Percentiles rank a stretch among this genome's conserved stretches.
Conservation (phyloP, 2,113 vertebrate genomes). For the Nannobrachium achirus region DNA sequence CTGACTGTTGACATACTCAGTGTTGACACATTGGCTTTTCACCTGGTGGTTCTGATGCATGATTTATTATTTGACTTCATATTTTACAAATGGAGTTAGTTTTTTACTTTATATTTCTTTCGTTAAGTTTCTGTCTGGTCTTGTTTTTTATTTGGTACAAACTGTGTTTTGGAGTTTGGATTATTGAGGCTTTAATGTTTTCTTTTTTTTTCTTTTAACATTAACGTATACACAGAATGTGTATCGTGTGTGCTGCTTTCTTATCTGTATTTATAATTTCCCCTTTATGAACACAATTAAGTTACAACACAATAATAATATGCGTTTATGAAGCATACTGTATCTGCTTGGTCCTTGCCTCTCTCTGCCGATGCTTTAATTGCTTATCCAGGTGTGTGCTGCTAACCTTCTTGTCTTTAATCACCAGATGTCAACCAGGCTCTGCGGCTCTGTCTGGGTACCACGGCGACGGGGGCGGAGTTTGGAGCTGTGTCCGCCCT, state of each 20-base stretch:
- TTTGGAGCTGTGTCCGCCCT: conserved; percentile 96
- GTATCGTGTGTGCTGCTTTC: too few species aligned
- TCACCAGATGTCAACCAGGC: conserved; percentile 93
- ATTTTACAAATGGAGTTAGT: neutral
- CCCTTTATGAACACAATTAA: too few species aligned
- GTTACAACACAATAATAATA: too few species aligned
- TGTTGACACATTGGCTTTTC: conserved; percentile 23
- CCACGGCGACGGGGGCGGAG: conserved; percentile 90
- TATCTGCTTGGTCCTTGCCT: neutral
- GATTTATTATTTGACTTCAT: conserved; percentile 15
- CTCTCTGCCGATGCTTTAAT: neutral
- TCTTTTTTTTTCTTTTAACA: neutral
- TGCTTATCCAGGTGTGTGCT: neutral
- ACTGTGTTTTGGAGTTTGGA: conserved; percentile 16
- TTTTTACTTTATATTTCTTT: too few species aligned
- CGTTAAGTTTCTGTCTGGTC: too few species aligned
- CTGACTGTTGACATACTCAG: neutral
- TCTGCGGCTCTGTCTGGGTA: conserved; percentile 91
- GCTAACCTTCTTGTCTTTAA: neutral
- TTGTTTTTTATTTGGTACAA: conserved; percentile 8
- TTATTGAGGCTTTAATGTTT: neutral
- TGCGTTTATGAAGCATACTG: too few species aligned
- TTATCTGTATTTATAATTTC: too few species aligned
- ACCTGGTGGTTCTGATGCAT: conserved; percentile 29
- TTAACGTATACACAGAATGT: too few species aligned